Percentiles rank a stretch among this genome's conserved stretches.
phyloP scores from a whole-genome alignment of 2,113 vertebrate species.

The Heteronetta atricapilla region DNA sequence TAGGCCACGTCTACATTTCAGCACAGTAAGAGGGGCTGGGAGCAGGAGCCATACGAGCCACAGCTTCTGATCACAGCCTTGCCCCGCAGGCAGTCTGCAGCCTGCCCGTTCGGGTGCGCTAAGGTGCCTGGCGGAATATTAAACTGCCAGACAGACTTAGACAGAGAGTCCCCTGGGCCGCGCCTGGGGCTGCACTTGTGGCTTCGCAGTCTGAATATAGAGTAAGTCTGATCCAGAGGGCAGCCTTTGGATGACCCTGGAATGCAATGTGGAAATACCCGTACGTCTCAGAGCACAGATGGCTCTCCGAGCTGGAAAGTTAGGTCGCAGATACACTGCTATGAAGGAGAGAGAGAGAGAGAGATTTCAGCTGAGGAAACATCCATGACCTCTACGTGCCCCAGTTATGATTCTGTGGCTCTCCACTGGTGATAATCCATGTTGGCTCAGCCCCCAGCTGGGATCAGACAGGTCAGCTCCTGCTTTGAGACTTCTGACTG shows the following conservation, averaged over 20 bases:
- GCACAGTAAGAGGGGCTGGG: neutral
- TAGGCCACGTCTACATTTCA: neutral
- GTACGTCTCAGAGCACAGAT: neutral
- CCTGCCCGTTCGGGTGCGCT: neutral
- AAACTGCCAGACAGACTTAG: neutral
- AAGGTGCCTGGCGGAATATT: neutral
- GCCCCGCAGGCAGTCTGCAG: neutral
- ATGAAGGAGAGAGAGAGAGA: accelerated
- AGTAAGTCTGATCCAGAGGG: neutral
- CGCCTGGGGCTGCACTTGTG: neutral
- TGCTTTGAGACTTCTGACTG: constrained; percentile 10
- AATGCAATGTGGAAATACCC: neutral
- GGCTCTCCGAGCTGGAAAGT: neutral
- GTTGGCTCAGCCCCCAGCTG: constrained; percentile 41
- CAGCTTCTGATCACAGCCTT: neutral
- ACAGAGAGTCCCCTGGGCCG: neutral
- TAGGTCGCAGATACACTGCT: neutral
- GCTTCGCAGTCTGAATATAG: neutral
- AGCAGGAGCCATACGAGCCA: neutral
- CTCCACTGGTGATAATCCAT: constrained; percentile 44
- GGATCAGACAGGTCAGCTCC: constrained; percentile 48
- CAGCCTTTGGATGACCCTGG: neutral
- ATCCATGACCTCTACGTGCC: constrained; percentile 31
- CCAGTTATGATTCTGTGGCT: constrained; percentile 25
- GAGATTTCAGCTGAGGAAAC: constrained; percentile 23